Conservation (phyloP, 2,888 invertebrate genomes). For the Cheilosia pagana region DNA sequence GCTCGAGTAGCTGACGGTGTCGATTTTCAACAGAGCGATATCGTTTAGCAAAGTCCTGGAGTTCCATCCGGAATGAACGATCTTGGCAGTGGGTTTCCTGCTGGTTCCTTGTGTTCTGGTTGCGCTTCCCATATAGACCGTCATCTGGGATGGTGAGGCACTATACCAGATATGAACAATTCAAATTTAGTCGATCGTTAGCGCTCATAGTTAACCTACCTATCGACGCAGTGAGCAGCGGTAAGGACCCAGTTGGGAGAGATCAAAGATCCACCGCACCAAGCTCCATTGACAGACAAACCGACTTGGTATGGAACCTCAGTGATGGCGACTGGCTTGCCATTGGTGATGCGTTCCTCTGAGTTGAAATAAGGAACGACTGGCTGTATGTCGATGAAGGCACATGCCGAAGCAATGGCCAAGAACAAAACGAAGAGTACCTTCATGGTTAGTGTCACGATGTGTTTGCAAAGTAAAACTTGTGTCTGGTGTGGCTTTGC, state of each 20-base stretch:
- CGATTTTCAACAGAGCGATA: slow-evolving; percentile 63
- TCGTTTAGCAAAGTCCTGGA: slow-evolving; percentile 58
- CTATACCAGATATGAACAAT: slow-evolving; percentile 50
- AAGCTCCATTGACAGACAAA: slow-evolving; percentile 10
- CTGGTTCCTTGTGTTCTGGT: background rate
- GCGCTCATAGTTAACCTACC: slow-evolving; percentile 29
- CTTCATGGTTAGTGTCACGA: slow-evolving; percentile 41
- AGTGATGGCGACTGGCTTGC: slow-evolving; percentile 4
- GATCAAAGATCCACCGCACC: slow-evolving; percentile 78
- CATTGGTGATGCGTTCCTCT: slow-evolving; percentile 42
- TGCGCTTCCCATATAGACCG: slow-evolving; percentile 74
- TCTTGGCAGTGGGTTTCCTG: background rate
- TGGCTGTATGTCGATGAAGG: slow-evolving; percentile 35
- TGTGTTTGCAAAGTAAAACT: slow-evolving; percentile 21
- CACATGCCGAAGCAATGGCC: slow-evolving; percentile 76
- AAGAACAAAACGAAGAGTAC: slow-evolving; percentile 77
- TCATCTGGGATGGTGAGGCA: slow-evolving; percentile 61
- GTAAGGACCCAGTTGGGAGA: slow-evolving; percentile 76
- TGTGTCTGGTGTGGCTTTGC: background rate
- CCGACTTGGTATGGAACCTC: slow-evolving; percentile 49
- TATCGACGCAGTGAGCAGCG: slow-evolving; percentile 77
- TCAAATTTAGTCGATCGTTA: background rate
- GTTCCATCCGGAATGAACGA: slow-evolving; percentile 62
- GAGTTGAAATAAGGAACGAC: slow-evolving; percentile 6
- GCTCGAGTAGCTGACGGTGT: slow-evolving; percentile 69